Evolutionary conservation across 2,797 vertebrate species (phyloP).

Genomic region (Cercopithecus diana): DNA sequence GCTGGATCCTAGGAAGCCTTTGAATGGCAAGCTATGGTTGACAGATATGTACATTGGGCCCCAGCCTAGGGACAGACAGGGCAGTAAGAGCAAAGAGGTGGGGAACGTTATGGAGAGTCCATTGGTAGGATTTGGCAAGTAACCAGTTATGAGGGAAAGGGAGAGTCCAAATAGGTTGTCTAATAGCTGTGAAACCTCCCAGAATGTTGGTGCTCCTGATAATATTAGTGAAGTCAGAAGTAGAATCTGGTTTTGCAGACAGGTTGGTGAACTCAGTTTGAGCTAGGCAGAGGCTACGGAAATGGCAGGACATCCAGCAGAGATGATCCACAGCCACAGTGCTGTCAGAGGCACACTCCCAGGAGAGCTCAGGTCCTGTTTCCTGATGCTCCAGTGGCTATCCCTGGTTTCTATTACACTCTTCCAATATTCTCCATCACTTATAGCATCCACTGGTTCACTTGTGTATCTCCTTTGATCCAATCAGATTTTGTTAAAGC

Average conservation of each 20-base stretch:
- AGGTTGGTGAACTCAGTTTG: background rate
- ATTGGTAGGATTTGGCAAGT: background rate
- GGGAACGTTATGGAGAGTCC: background rate
- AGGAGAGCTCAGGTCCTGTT: background rate
- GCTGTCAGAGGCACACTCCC: background rate
- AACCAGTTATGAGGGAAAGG: background rate
- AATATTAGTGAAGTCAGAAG: background rate
- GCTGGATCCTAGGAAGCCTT: background rate
- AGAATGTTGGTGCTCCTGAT: background rate
- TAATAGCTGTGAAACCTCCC: background rate
- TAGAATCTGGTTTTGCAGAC: background rate
- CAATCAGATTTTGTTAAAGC: background rate
- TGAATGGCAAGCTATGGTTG: background rate
- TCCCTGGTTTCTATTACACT: background rate
- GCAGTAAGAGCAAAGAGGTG: background rate
- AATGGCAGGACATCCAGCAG: background rate
- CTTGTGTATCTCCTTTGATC: accelerated
- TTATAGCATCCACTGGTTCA: background rate
- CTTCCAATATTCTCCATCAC: background rate
- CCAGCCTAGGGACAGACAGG: background rate
- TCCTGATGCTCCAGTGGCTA: background rate
- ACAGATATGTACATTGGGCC: background rate
- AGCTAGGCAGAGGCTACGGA: background rate
- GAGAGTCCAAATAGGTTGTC: background rate
- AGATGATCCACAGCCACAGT: background rate